These are phyloP conservation scores for Tetragonula carbonaria DNA, from an alignment of 2,888 invertebrate species.

Conservation along the genomic window DNA sequence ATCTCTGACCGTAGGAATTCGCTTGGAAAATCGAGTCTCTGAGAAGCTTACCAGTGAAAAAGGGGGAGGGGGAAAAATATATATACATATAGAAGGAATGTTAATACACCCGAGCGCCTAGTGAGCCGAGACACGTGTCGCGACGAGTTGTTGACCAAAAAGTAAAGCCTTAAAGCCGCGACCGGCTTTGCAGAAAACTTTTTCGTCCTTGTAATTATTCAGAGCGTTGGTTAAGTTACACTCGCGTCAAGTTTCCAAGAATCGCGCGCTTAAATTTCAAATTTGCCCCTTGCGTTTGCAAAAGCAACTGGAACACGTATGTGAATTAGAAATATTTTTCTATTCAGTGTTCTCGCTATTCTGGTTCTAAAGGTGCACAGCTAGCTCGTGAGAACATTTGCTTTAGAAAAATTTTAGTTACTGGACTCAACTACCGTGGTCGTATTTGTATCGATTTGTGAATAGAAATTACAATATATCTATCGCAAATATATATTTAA, in stretches of 20 bases:
- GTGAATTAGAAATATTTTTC: too few species aligned
- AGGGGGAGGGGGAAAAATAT: background rate
- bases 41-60: background rate
- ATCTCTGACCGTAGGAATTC: slow-evolving; percentile 1
- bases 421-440: too few species aligned
- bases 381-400: too few species aligned
- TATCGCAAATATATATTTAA: too few species aligned
- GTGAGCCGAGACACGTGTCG: background rate
- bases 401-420: too few species aligned
- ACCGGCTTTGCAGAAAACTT: background rate
- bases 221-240: background rate
- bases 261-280: background rate
- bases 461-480: too few species aligned
- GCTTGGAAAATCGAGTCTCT: slow-evolving; percentile 50
- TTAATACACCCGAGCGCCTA: background rate
- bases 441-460: too few species aligned
- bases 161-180: background rate
- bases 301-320: background rate
- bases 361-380: too few species aligned
- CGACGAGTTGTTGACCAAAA: slow-evolving; percentile 18
- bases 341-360: too few species aligned
- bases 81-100: background rate
- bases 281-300: background rate
- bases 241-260: background rate
- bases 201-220: slow-evolving; percentile 35